These are phyloP conservation scores for Micrasema minimum DNA, from an alignment of 1,140 invertebrate genomes.

Conservation along the genomic window DNA sequence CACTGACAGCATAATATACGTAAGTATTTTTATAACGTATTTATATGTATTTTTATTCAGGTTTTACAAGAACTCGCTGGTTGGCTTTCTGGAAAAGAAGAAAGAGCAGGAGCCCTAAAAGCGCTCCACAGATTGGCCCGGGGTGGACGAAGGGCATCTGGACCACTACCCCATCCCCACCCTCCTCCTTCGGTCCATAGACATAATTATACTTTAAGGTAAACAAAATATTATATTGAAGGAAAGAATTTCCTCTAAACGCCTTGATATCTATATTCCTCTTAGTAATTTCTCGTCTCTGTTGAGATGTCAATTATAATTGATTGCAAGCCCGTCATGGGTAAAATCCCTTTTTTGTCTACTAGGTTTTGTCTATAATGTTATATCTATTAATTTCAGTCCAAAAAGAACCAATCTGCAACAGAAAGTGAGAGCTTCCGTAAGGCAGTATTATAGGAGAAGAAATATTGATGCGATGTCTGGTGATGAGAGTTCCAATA, in stretches of 20 bases:
- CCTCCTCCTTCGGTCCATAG: slow-evolving; percentile 31
- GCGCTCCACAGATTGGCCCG: slow-evolving; percentile 48
- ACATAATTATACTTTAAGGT: slow-evolving; percentile 49
- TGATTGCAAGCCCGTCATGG: too few relatives aligned
- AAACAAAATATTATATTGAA: too few relatives aligned
- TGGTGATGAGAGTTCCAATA: slow-evolving; percentile 47
- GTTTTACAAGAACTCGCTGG: slow-evolving; percentile 49
- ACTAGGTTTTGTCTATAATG: too few relatives aligned
- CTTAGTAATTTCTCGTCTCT: too few relatives aligned
- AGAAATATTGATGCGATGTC: slow-evolving; percentile 51
- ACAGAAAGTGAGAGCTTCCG: slow-evolving; percentile 46
- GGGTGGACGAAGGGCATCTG: slow-evolving; percentile 42
- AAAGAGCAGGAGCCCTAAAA: slow-evolving; percentile 47
- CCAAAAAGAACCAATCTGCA: slow-evolving; percentile 42
- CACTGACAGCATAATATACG: too few relatives aligned
- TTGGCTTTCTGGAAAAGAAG: slow-evolving; percentile 43
- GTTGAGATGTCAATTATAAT: too few relatives aligned
- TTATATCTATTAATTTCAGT: slow-evolving; percentile 34
- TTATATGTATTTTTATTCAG: too few relatives aligned
- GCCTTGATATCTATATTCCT: too few relatives aligned
- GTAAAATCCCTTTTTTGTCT: too few relatives aligned
- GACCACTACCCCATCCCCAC: slow-evolving; percentile 28
- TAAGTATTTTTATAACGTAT: too few relatives aligned
- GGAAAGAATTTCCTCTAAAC: too few relatives aligned
- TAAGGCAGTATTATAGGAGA: slow-evolving; percentile 49